A percentile compares a stretch with the other conserved stretches of the same genome.
These are phyloP conservation scores for Neoaliturus tenellus DNA, from an alignment of 2,888 invertebrate species.

Conservation along the genomic window DNA sequence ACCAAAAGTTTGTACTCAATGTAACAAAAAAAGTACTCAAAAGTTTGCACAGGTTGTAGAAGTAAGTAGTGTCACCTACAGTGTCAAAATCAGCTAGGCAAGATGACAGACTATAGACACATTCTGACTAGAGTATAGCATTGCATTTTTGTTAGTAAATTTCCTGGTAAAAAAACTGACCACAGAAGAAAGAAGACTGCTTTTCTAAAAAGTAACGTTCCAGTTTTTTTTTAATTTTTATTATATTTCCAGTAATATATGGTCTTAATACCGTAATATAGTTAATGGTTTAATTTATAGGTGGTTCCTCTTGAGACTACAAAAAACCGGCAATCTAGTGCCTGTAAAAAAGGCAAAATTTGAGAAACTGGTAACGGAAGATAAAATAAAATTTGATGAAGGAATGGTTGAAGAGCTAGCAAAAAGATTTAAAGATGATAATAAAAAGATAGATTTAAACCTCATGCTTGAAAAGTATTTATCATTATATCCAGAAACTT, in stretches of 20 bases:
- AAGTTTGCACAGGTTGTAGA: no score
- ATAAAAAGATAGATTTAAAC: constrained; percentile 69
- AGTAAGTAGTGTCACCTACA: no score
- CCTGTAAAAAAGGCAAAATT: constrained; percentile 53
- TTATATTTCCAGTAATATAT: no score
- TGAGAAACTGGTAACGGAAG: constrained; percentile 22
- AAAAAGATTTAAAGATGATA: constrained; percentile 70
- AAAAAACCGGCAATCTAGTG: constrained; percentile 2
- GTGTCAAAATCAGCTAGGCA: no score
- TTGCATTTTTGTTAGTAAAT: no score
- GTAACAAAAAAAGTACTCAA: no score
- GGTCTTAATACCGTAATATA: no score
- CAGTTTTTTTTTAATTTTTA: no score
- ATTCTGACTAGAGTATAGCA: no score
- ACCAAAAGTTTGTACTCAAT: no score
- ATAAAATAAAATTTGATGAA: constrained; percentile 70
- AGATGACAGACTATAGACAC: no score
- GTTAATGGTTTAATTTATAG: neutral
- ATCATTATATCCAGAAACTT: constrained; percentile 72
- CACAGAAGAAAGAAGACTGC: neutral
- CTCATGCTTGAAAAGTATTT: constrained; percentile 72
- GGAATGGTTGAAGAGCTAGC: constrained; percentile 70
- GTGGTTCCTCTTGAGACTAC: constrained; percentile 48
- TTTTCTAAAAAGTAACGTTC: no score
- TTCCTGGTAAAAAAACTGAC: neutral